Conservation (phyloP, 2,888 invertebrate genomes). For the Cylloceria caligata region DNA sequence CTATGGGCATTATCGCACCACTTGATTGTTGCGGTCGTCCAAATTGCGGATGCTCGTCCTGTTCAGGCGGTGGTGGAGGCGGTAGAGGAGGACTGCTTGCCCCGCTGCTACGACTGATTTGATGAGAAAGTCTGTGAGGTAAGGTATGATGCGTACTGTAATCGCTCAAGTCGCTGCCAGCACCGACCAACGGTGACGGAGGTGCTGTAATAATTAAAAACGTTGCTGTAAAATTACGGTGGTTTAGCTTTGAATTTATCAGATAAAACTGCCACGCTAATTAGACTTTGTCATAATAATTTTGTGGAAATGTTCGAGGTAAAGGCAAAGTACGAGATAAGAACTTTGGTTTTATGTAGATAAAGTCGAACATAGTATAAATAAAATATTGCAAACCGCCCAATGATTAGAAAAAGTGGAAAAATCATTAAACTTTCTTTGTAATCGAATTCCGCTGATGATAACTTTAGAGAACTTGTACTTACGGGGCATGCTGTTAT, state of each 20-base stretch:
- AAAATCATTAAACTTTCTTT: too few relatives aligned
- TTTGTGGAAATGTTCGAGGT: too few relatives aligned
- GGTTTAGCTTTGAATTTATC: too few relatives aligned
- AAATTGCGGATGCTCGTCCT: conserved; percentile 92
- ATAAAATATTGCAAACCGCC: too few relatives aligned
- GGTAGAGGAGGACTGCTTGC: conserved; percentile 91
- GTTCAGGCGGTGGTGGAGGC: conserved; percentile 94
- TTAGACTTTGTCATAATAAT: not conserved
- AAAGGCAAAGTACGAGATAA: too few relatives aligned
- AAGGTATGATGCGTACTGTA: conserved; percentile 86
- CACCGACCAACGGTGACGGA: conserved; percentile 92
- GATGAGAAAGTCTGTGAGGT: conserved; percentile 86
- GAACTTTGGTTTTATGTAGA: too few relatives aligned
- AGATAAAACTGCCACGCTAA: too few relatives aligned
- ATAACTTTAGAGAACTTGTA: conserved; percentile 70
- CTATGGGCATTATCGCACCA: conserved; percentile 88
- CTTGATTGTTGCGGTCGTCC: conserved; percentile 88
- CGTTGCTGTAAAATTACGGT: not conserved
- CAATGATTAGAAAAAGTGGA: too few relatives aligned
- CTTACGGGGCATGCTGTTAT: conserved; percentile 94
- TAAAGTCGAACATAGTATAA: too few relatives aligned
- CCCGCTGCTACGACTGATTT: conserved; percentile 85
- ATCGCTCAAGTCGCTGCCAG: conserved; percentile 87
- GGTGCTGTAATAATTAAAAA: too few relatives aligned
- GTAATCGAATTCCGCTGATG: too few relatives aligned